A percentile compares a stretch with the other conserved stretches of the same genome.
phyloP scores from a whole-genome alignment of 2,113 vertebrate genomes.

The Lagopus muta region DNA sequence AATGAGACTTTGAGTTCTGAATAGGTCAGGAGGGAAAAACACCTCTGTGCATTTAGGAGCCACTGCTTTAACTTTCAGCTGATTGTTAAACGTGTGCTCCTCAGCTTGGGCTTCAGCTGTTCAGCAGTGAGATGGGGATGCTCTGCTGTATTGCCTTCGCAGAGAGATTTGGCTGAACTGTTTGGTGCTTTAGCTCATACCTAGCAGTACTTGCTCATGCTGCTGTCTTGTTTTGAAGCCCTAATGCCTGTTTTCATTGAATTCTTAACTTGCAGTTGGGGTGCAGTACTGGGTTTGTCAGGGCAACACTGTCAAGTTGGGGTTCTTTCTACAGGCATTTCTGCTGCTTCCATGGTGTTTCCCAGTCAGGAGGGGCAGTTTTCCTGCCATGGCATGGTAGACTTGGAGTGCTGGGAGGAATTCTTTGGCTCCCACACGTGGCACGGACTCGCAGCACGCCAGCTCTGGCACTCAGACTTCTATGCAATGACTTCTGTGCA shows the following conservation, averaged over 20 bases:
- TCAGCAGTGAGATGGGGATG: neutral
- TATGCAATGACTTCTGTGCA: neutral
- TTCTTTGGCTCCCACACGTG: neutral
- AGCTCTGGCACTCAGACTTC: neutral
- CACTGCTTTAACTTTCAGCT: neutral
- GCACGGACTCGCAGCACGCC: neutral
- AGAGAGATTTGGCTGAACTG: neutral
- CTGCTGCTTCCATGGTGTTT: neutral
- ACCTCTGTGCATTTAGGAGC: neutral
- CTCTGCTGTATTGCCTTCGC: neutral
- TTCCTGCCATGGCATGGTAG: neutral
- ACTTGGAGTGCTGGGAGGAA: neutral
- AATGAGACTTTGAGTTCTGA: neutral
- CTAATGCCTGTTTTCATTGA: no score
- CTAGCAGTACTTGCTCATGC: neutral
- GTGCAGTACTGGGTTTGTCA: rapidly evolving
- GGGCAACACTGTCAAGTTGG: rapidly evolving
- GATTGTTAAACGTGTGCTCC: neutral
- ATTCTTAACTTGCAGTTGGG: neutral
- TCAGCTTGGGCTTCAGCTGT: neutral
- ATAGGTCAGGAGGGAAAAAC: neutral
- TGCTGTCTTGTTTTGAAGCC: neutral
- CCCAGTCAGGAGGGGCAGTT: neutral
- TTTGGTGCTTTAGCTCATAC: neutral
- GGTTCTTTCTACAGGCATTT: neutral